Evolutionary conservation across 2,888 invertebrate genomes (phyloP), one percentile per base, ranked within the genome.

Genomic region (Drosophila subsilvestris): DNA sequence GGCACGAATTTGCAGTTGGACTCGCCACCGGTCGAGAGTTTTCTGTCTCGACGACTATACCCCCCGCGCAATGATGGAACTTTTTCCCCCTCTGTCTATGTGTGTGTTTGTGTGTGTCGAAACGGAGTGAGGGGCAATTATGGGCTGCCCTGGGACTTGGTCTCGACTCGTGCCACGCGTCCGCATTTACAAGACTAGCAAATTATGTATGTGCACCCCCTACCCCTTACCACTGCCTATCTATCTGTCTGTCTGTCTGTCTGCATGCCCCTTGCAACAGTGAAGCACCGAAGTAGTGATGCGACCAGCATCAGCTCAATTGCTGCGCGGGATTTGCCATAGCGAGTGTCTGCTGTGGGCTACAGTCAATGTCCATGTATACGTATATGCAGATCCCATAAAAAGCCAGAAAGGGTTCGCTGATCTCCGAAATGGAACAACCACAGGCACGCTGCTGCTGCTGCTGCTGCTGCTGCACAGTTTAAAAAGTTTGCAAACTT

Each of bases 121-220:
- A 37, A 37, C 44, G 29, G 44, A 60, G 59, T 60, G 59, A 76
- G 74, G 84, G 82, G 85, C 81, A 86, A 81, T 86, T 81, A 81
- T 62, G 59, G 59, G 55, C 9, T 54, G 43, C 5, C 42, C 32
- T 49, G 14, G 53, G 51, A 59, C 53, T 37, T 32, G 71, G 76
- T 47, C 72, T 27, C 69, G 84, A 84, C 87, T 84, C 79, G 79
- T 81, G 80, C 79, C 80, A 86, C 87, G 74, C 82, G 86, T 72
- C 71, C 60, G 63, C 79, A 51, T 68, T 74, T 60, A 63, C 63
- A 59, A 71, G 67, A 51, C 56, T 47, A 59, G 32, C 58, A 75
- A 80, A 75, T 71, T 78, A 54, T 71, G 56, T 54, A 53, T 22
- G 20, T 29, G 45, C 42, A 2, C 20, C 49, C 65, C 42, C 18